Percentiles rank a stretch among this genome's conserved stretches.
phyloP scores from a whole-genome alignment of 1,140 invertebrate species.

The Micrasema minimum region DNA sequence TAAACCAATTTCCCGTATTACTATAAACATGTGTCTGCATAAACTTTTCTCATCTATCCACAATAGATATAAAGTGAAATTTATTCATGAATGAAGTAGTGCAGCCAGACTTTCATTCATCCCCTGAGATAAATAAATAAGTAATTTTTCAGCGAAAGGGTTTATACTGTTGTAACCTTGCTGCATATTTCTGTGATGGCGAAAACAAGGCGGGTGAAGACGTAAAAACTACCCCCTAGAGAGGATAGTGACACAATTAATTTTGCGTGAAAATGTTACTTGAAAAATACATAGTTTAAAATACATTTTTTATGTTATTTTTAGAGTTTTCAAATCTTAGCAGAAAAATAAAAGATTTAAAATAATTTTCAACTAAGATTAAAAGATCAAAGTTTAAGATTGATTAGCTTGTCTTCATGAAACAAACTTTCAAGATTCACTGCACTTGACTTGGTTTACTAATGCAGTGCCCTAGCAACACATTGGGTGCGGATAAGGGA shows the following conservation, averaged over 20 bases:
- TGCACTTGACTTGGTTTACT: too few relatives aligned
- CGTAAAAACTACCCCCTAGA: constrained; percentile 8
- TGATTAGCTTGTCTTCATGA: too few relatives aligned
- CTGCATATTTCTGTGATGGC: constrained; percentile 29
- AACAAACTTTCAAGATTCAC: too few relatives aligned
- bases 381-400: too few relatives aligned
- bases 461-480: too few relatives aligned
- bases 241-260: constrained; percentile 26
- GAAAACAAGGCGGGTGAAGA: constrained; percentile 16
- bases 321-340: too few relatives aligned
- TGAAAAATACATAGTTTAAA: too few relatives aligned
- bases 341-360: too few relatives aligned
- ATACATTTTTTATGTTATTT: too few relatives aligned
- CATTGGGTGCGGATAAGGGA: too few relatives aligned
- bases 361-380: too few relatives aligned
- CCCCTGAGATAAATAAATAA: constrained; percentile 41
- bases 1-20: neutral
- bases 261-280: constrained; percentile 40
- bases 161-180: constrained; percentile 46
- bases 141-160: constrained; percentile 48
- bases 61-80: constrained; percentile 29
- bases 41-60: neutral
- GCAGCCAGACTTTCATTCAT: constrained; percentile 30
- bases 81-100: constrained; percentile 32
- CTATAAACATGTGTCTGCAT: neutral